These are phyloP conservation scores for Clarias gariepinus DNA, from an alignment of 2,113 vertebrate genomes.

Conservation along the genomic window DNA sequence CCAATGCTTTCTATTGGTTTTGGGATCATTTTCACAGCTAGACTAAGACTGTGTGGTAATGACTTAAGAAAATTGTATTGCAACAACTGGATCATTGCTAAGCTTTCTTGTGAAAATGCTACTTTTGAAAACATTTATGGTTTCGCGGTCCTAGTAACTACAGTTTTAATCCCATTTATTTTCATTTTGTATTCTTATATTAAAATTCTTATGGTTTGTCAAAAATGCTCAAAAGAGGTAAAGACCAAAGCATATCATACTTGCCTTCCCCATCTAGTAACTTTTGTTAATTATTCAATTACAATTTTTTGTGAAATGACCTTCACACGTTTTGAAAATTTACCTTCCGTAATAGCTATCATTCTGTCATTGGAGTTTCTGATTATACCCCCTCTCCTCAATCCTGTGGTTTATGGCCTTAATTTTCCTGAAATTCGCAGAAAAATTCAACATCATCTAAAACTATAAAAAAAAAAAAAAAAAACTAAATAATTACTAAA, in stretches of 20 bases:
- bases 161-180: constrained; percentile 44
- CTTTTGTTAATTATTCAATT: constrained; percentile 52
- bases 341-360: constrained; percentile 53
- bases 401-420: constrained; percentile 51
- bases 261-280: constrained; percentile 51
- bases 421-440: constrained; percentile 51
- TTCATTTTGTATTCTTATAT: constrained; percentile 53
- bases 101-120: constrained; percentile 61
- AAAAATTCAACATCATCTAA: constrained; percentile 26
- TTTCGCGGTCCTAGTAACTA: constrained; percentile 36
- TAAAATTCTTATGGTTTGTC: constrained; percentile 46
- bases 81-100: constrained; percentile 64
- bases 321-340: constrained; percentile 57
- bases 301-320: constrained; percentile 61
- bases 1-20: constrained; percentile 56
- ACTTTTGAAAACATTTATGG: not conserved
- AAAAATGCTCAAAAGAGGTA: constrained; percentile 43
- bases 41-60: constrained; percentile 62
- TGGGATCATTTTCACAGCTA: constrained; percentile 51
- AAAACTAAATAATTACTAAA: too few species aligned
- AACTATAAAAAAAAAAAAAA: not conserved
- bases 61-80: constrained; percentile 68
- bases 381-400: constrained; percentile 49
- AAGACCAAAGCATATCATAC: constrained; percentile 50
- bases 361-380: constrained; percentile 62